Base-by-base conservation (phyloP, 2,888 invertebrate species). In the Augiades crinisus region DNA sequence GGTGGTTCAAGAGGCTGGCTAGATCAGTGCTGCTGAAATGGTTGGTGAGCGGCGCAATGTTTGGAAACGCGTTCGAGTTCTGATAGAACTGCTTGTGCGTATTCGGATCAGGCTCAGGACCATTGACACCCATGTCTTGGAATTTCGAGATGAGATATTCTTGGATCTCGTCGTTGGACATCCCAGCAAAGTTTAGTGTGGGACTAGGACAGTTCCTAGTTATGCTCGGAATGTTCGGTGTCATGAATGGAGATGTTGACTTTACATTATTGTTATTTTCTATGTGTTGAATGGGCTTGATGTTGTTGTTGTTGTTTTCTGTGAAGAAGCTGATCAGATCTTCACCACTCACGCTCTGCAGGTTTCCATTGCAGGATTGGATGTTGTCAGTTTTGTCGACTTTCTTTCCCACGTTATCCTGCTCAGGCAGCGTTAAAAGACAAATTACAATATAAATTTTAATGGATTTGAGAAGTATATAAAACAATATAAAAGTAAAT, bases 141-240 rank as follows among this genome's bases (percentile, higher is more conserved):
- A 87, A 86, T 60, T 84, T 85, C 0, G 78, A 63, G 55, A 84
- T 81, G 13, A 89, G 66, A 55, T 84, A 86, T 41, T 79, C 72
- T 56, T 88, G 88, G 33, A 88, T 81, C 59, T 88, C 77, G 3
- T 87, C 83, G 46, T 85, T 84, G 16, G 76, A 70, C 83, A 86
- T 81, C 10, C 65, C 72, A 0, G 70, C 78, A 54, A 87, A 81
- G 43, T 63, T 59, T 0, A 79, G 76, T 0, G 77, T 68, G 0
- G 78, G 65, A 33, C 14, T 70, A 0, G 72, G 57, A 0, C 70
- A 74, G 10, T 76, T 70, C 3, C n/a, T 57, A 34, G n/a, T 24
- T 61, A 50, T 43, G 3, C 34, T 43, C 7, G 50, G 43, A 19
- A 47, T 33, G 19, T 31, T 63, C 0, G 81, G 72, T 0, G 77